Evolutionary conservation across 2,888 invertebrate species (phyloP).

Genomic region (Sphaerophoria taeniata): DNA sequence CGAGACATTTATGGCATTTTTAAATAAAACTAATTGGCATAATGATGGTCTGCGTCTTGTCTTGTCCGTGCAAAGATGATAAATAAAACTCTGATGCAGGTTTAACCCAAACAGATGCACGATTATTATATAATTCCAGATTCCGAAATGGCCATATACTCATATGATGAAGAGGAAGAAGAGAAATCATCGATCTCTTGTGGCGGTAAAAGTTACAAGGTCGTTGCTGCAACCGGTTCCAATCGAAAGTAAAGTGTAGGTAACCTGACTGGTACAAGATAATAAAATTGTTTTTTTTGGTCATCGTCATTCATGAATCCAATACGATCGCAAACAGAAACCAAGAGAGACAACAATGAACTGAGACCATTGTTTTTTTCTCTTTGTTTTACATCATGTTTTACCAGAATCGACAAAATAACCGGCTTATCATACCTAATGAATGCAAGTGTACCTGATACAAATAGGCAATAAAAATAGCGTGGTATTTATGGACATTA

Average conservation of each 20-base stretch:
- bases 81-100: not conserved
- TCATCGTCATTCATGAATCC: too few species aligned
- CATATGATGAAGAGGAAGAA: not conserved
- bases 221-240: conserved; percentile 53
- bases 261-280: conserved; percentile 10
- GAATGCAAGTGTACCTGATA: too few species aligned
- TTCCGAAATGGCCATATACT: not conserved
- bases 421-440: too few species aligned
- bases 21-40: conserved; percentile 10
- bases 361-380: too few species aligned
- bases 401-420: too few species aligned
- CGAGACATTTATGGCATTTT: conserved; percentile 23
- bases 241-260: conserved; percentile 57
- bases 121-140: conserved; percentile 25
- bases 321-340: too few species aligned
- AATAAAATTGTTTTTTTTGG: too few species aligned
- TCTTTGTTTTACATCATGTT: too few species aligned
- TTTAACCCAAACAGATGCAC: not conserved
- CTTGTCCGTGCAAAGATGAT: not conserved
- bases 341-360: too few species aligned
- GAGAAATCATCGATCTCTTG: conserved; percentile 7
- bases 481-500: too few species aligned
- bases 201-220: conserved; percentile 61
- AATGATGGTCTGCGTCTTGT: conserved; percentile 26
- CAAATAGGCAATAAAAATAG: too few species aligned